Evolutionary conservation across 2,888 invertebrate species (phyloP), one percentile per base, ranked within the genome.

Genomic region (Ellobium chinense): DNA sequence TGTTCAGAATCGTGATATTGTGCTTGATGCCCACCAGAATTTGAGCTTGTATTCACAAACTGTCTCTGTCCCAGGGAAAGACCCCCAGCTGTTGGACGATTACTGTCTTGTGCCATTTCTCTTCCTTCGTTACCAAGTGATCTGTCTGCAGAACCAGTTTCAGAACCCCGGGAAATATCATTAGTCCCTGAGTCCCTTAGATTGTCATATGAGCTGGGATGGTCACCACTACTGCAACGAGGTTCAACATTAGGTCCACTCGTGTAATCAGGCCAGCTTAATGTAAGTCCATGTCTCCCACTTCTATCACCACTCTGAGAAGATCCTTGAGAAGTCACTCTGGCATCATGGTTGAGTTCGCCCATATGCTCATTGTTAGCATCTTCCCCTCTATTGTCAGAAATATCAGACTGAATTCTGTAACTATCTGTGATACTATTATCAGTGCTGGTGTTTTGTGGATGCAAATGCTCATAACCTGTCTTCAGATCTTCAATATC

Each of bases 401-500:
- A 31, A 18, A 2, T n/a, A 29, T 34, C n/a, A 68, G 24, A 1
- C 29, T 34, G 5, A 4, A 9, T 29, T 36, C n/a, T 2, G n/a
- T 56, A 9, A 39, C 18, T 0, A 3, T 34, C 34, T 34, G 18
- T 27, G 24, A 27, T 21, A 34, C 5, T 14, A 39, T 24, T n/a
- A 31, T 56, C 27, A 39, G 18, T 29, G 14, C 21, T 62, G 4
- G 24, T 27, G 24, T 39, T 3, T 29, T 54, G 31, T 27, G 4
- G 2, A 21, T 36, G 60, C 36, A 58, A 29, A 68, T 60, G n/a
- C 18, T 72, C 72, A 60, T 14, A 72, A 18, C 72, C 72, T 36
- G 31, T 63, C 31, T 74, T 74, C 5, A 74, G 36, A n/a, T 63
- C 46, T 31, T 74, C 74, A 31, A 74, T 74, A 24, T 74, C 74